Conservation (phyloP, 2,797 vertebrate genomes). For the Parotocinclus haroldoi region DNA sequence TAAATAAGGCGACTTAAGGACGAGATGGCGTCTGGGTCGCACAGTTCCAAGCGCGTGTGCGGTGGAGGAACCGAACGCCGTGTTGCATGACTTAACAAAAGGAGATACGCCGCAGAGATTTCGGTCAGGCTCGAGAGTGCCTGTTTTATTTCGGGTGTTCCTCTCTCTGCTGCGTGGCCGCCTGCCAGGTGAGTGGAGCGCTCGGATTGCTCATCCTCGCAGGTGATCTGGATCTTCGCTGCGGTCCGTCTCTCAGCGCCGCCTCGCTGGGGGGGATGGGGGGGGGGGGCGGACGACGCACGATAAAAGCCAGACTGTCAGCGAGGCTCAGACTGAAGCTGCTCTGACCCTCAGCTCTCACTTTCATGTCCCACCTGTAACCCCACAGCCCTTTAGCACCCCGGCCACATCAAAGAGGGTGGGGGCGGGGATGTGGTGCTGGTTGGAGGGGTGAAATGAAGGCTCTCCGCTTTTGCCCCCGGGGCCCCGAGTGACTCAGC, state of each 20-base stretch:
- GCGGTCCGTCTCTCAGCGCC: slow-evolving; percentile 58
- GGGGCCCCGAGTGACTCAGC: slow-evolving; percentile 59
- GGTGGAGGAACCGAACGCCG: no score
- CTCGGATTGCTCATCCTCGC: slow-evolving; percentile 68
- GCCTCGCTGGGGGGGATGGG: slow-evolving; percentile 40
- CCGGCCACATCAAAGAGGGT: slow-evolving; percentile 63
- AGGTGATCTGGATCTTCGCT: slow-evolving; percentile 60
- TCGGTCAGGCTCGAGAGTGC: slow-evolving; percentile 62
- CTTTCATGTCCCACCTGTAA: slow-evolving; percentile 73
- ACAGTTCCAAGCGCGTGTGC: no score
- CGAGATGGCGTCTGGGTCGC: no score
- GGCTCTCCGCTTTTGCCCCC: slow-evolving; percentile 53
- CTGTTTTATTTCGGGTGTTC: slow-evolving; percentile 55
- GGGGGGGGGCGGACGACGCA: slow-evolving; percentile 36
- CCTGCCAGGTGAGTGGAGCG: slow-evolving; percentile 59
- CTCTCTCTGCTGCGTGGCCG: slow-evolving; percentile 57
- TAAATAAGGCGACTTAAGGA: no score
- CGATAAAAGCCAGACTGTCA: slow-evolving; percentile 44
- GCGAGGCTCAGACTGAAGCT: slow-evolving; percentile 40
- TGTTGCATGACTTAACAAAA: no score
- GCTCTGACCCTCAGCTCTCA: slow-evolving; percentile 52
- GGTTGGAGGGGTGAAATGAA: slow-evolving; percentile 50
- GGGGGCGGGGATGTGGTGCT: slow-evolving; percentile 50
- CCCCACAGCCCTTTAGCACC: slow-evolving; percentile 46
- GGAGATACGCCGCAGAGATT: slow-evolving; percentile 25